Base-by-base conservation (phyloP, 2,113 vertebrate species). In the Jacana jacana region DNA sequence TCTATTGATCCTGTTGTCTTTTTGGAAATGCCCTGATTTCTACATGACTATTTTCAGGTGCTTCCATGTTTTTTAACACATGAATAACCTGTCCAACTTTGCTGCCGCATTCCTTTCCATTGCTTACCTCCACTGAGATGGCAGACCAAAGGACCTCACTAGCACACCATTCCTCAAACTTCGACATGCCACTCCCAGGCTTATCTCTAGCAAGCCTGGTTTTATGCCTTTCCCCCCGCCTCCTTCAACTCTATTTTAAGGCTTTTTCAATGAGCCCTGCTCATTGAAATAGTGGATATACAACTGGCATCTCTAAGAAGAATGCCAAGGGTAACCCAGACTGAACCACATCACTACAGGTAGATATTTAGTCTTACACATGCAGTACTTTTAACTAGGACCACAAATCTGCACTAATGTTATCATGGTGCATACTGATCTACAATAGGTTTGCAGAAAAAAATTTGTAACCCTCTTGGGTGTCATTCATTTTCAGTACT, bases 401-500 rank as follows among this genome's bases (percentile, higher is more conserved):
- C 27, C 27, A 65, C 70, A 87, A 57, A 80, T 30, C 27, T 51
- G 30, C 61, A 10, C 35, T 86, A 12, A 55, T 64, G 66, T 80
- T 76, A 54, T 23, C 3, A 6, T 39, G 27, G 49, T n/a, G 5
- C 64, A 17, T 69, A 27, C 46, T 42, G 75, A 52, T 64, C 68
- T 88, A 19, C 27, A 48, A 46, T 2, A 58, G 39, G 75, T 87
- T 25, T 91, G 27, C 58, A 48, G 81, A 65, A 66, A 61, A 54
- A 77, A 80, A 52, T 37, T 73, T 88, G 35, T 28, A 68, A 23
- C 49, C 40, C 61, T 95, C 76, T 60, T 77, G 83, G 48, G 66
- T 61, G 40, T 37, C 61, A 75, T 96, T 97, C 6, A 79, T 93
- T 97, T 97, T 93, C 82, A 95, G 49, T 42, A 60, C 61, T 93